Conservation (phyloP, 2,888 invertebrate species). For the Leucania comma region DNA sequence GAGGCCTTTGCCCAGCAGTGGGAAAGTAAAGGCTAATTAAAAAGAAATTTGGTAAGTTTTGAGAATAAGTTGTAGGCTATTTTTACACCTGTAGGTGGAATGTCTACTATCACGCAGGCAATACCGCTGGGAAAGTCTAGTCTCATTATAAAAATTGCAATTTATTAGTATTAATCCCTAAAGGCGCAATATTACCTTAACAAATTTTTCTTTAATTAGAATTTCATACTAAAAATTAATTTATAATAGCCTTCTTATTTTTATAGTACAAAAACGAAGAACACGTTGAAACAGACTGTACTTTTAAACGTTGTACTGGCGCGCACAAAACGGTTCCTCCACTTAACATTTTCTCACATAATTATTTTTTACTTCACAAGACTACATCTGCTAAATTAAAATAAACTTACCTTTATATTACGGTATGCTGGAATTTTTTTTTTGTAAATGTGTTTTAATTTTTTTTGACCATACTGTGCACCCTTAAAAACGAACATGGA, state of each 20-base stretch:
- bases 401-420: slow-evolving; percentile 54
- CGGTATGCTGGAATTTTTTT: slow-evolving; percentile 34
- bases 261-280: slow-evolving; percentile 29
- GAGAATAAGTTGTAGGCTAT: no score
- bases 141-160: background rate
- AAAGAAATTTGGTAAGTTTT: no score
- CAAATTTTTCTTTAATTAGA: background rate
- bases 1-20: no score
- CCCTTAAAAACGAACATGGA: slow-evolving; percentile 63
- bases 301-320: slow-evolving; percentile 40
- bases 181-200: background rate
- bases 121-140: no score
- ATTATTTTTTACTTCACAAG: slow-evolving; percentile 60
- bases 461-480: slow-evolving; percentile 66
- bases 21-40: no score
- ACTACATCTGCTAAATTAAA: slow-evolving; percentile 60
- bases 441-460: slow-evolving; percentile 55
- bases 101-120: no score
- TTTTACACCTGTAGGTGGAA: no score
- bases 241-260: slow-evolving; percentile 5
- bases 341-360: slow-evolving; percentile 57
- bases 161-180: no score
- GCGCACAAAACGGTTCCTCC: slow-evolving; percentile 47
- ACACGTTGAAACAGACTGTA: slow-evolving; percentile 34
- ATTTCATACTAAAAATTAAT: background rate